Evolutionary conservation across 2,113 vertebrate species (phyloP).

Genomic region (Miniopterus natalensis): DNA sequence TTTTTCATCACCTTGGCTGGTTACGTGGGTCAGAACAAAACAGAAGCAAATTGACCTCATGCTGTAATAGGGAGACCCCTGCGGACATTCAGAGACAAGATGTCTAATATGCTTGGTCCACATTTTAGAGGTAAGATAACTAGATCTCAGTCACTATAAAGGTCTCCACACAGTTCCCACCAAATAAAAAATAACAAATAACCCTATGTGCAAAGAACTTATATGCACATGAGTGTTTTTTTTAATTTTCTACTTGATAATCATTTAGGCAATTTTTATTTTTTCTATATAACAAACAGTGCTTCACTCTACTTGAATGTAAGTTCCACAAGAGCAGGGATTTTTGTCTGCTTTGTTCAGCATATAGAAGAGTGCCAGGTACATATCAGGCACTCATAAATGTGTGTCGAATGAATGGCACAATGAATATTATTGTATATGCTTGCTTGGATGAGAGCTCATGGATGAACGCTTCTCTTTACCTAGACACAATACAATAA

Average conservation of each 20-base stretch:
- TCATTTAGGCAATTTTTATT: too few species aligned
- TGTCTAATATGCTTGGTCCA: neutral
- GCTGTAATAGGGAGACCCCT: neutral
- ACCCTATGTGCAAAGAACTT: too few species aligned
- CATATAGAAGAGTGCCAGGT: neutral
- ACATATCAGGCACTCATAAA: neutral
- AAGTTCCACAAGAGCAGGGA: too few species aligned
- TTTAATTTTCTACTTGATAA: too few species aligned
- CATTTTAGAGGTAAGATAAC: conserved; percentile 45
- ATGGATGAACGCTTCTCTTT: neutral
- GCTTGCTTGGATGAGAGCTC: neutral
- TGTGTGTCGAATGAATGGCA: neutral
- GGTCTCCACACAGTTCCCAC: neutral
- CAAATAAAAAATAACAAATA: too few species aligned
- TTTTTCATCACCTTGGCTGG: conserved; percentile 25
- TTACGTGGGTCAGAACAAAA: conserved; percentile 41
- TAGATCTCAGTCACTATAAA: conserved; percentile 16
- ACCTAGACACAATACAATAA: neutral
- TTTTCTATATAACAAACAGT: too few species aligned
- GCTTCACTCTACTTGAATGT: too few species aligned
- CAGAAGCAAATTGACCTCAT: neutral
- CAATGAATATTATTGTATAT: neutral
- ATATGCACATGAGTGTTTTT: too few species aligned
- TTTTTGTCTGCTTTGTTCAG: too few species aligned
- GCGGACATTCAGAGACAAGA: conserved; percentile 14